A percentile compares a stretch with the other conserved stretches of the same genome.
phyloP scores from a whole-genome alignment of 2,113 vertebrate genomes.

The Phoxinus phoxinus region DNA sequence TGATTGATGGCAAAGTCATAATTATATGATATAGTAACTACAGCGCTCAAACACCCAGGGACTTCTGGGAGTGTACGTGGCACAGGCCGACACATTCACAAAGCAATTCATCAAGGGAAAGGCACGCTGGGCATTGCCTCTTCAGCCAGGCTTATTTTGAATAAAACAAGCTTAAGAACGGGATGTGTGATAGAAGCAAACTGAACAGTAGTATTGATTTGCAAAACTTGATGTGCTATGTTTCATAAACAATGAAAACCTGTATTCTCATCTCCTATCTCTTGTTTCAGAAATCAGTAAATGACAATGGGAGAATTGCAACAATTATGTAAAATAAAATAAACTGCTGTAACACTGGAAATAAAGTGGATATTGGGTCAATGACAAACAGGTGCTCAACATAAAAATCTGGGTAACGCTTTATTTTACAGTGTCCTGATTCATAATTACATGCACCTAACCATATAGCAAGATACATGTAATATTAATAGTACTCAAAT shows the following conservation, averaged over 20 bases:
- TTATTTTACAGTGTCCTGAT: too few relatives aligned
- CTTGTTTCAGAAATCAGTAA: neutral
- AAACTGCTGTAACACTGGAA: neutral
- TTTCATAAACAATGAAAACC: neutral
- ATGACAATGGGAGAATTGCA: neutral
- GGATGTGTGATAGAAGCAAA: slow-evolving; percentile 11
- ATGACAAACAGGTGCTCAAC: neutral
- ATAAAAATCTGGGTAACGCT: neutral
- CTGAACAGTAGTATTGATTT: neutral
- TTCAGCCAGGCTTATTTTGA: slow-evolving; percentile 21
- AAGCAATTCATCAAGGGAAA: slow-evolving; percentile 49
- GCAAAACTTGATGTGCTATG: neutral
- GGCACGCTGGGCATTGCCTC: slow-evolving; percentile 30
- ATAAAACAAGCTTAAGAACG: neutral
- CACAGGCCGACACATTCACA: slow-evolving; percentile 43
- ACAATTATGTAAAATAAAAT: neutral
- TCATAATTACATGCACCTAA: too few relatives aligned
- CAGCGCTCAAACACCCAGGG: slow-evolving; percentile 56
- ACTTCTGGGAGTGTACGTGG: slow-evolving; percentile 50
- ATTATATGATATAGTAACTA: slow-evolving; percentile 61
- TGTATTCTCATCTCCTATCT: neutral
- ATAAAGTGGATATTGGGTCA: neutral
- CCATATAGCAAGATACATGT: too few relatives aligned
- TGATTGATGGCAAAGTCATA: slow-evolving; percentile 66
- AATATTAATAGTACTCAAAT: too few relatives aligned